Base-by-base conservation (phyloP, 2,113 vertebrate genomes). In the Apaloderma vittatum region DNA sequence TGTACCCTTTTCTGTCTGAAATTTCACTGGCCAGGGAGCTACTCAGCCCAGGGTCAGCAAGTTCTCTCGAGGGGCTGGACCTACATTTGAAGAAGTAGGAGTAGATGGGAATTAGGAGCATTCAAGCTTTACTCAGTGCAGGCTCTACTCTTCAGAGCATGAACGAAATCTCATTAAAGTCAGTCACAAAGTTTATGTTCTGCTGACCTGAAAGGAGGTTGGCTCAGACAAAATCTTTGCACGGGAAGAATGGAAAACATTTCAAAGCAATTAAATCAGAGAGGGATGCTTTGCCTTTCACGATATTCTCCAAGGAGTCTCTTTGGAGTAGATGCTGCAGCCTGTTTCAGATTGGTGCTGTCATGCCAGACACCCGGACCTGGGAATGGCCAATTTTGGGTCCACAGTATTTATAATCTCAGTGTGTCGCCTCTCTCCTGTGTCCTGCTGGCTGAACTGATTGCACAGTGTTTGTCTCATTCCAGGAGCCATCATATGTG, bases 91-190 rank as follows among this genome's bases (percentile, higher is more conserved):
- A 37, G 74, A 16, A 63, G 32, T 15, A 20, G 32, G 63, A 86
- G 34, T 37, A 67, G 63, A 40, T 46, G 63, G 65, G 88, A 68
- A 73, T 49, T 27, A 57, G 80, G 59, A 91, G n/a, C 71, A 7
- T 43, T 89, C 36, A 68, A 20, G 59, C 71, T 86, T 85, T 36
- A 24, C 70, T 86, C 54, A 48, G 48, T 3, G 20, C 40, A 58
- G 48, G 40, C 30, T 81, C 46, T 46, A 40, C 48, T 40, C 68
- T 62, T 32, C 65, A 89, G 92, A 82, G 92, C 59, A 34, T 49
- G 75, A 89, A 63, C 48, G 82, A 63, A 95, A 77, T 48, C 80
- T 88, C 86, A 77, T 90, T 81, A 65, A 77, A 91, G 70, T 73
- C 78, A 81, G 34, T 85, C 70, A 45, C 65, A 58, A 68, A 67